Evolutionary conservation across 2,888 invertebrate genomes (phyloP).

Genomic region (Diaperis boleti): DNA sequence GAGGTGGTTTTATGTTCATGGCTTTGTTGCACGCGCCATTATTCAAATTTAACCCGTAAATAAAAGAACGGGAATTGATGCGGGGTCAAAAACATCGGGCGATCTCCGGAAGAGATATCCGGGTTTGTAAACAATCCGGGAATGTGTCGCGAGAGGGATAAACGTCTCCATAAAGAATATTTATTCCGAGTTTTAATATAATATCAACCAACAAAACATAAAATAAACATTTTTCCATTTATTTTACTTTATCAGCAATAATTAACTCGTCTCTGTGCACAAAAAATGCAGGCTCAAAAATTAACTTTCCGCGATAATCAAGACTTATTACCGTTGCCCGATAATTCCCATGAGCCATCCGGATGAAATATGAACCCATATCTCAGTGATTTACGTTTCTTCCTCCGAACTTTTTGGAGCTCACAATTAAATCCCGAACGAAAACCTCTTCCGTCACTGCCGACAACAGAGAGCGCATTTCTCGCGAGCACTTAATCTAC

Average conservation of each 20-base stretch:
- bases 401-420: background rate
- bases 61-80: constrained; percentile 35
- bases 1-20: constrained; percentile 33
- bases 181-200: too few relatives aligned
- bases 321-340: background rate
- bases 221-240: too few relatives aligned
- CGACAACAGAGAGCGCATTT: background rate
- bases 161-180: too few relatives aligned
- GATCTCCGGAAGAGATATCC: constrained; percentile 6
- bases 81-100: constrained; percentile 17
- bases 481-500: too few relatives aligned
- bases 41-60: constrained; percentile 41
- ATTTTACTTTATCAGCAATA: too few relatives aligned
- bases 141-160: too few relatives aligned
- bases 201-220: too few relatives aligned
- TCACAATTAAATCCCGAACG: background rate
- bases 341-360: background rate
- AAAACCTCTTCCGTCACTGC: background rate
- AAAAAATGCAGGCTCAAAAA: too few relatives aligned
- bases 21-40: constrained; percentile 36
- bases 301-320: background rate
- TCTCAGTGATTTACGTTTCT: background rate
- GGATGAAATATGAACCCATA: background rate
- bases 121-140: constrained; percentile 7
- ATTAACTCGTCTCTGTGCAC: too few relatives aligned